Conservation (phyloP, 1,140 invertebrate genomes). For the Copidosoma floridanum region DNA sequence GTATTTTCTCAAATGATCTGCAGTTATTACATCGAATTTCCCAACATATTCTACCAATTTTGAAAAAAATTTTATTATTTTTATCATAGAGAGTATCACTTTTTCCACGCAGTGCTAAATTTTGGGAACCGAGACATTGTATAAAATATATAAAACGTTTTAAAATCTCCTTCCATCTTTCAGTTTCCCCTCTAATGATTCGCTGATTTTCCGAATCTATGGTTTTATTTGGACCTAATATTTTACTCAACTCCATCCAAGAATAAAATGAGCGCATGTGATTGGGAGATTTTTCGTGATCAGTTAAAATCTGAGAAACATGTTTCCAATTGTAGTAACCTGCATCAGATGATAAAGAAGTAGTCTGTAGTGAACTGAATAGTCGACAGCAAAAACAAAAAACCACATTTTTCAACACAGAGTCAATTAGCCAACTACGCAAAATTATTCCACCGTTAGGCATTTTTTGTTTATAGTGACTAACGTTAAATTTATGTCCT, state of each 20-base stretch:
- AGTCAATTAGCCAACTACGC: constrained; percentile 29
- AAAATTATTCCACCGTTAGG: too few relatives aligned
- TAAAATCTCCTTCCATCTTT: constrained; percentile 31
- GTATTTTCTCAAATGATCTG: constrained; percentile 27
- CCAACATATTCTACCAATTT: constrained; percentile 33
- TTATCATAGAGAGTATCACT: constrained; percentile 26
- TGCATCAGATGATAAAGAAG: constrained; percentile 14
- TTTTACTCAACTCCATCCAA: constrained; percentile 25
- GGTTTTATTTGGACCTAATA: constrained; percentile 19
- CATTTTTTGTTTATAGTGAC: too few relatives aligned
- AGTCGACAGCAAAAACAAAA: constrained; percentile 34
- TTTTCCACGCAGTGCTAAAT: constrained; percentile 33
- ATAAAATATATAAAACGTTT: constrained; percentile 31
- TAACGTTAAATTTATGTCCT: too few relatives aligned
- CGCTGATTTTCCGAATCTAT: constrained; percentile 28
- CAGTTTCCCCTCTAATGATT: constrained; percentile 27
- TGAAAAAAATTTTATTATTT: constrained; percentile 40
- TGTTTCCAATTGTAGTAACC: constrained; percentile 29
- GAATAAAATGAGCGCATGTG: constrained; percentile 21
- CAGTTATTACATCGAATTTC: constrained; percentile 35
- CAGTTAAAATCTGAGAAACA: constrained; percentile 18
- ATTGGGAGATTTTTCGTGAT: constrained; percentile 21
- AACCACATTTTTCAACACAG: constrained; percentile 17
- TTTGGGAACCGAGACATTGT: constrained; percentile 31
- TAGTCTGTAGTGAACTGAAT: constrained; percentile 21